phyloP scores from a whole-genome alignment of 1,140 invertebrate genomes.

The Trinorchestia longiramus region DNA sequence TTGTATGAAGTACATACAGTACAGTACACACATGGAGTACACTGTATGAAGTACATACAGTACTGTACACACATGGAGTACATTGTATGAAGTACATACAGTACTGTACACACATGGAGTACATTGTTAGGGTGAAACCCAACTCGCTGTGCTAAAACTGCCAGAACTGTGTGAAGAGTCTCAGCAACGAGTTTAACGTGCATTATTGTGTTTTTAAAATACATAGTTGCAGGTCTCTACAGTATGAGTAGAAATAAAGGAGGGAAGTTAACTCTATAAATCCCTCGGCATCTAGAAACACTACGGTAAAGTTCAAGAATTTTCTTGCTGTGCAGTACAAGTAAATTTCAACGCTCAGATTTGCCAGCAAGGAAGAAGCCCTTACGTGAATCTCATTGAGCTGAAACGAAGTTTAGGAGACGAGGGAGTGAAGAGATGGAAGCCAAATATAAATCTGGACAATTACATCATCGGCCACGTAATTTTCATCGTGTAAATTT shows the following conservation, averaged over 20 bases:
- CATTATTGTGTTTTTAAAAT: too few species aligned
- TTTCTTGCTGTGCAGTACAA: not conserved
- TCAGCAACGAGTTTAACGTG: too few species aligned
- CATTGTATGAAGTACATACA: too few species aligned
- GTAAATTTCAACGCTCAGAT: not conserved
- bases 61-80: not conserved
- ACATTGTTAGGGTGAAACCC: too few species aligned
- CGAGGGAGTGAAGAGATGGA: not conserved
- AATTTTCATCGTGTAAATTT: too few species aligned
- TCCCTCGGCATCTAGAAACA: constrained; percentile 5
- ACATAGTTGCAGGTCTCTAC: not conserved
- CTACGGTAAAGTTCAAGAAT: not conserved
- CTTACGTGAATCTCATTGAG: not conserved
- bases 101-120: too few species aligned
- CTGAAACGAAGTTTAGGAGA: not conserved
- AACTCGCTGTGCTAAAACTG: too few species aligned
- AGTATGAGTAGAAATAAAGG: not conserved
- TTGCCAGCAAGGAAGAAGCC: not conserved
- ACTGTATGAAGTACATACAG: not conserved
- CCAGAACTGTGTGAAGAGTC: too few species aligned
- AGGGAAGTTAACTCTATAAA: not conserved
- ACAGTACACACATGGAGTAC: too few species aligned
- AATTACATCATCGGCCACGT: too few species aligned
- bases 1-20: too few species aligned
- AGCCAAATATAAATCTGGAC: too few species aligned